phyloP scores from a whole-genome alignment of 92 coral and sea anemone species.

The Nematostella vectensis region DNA sequence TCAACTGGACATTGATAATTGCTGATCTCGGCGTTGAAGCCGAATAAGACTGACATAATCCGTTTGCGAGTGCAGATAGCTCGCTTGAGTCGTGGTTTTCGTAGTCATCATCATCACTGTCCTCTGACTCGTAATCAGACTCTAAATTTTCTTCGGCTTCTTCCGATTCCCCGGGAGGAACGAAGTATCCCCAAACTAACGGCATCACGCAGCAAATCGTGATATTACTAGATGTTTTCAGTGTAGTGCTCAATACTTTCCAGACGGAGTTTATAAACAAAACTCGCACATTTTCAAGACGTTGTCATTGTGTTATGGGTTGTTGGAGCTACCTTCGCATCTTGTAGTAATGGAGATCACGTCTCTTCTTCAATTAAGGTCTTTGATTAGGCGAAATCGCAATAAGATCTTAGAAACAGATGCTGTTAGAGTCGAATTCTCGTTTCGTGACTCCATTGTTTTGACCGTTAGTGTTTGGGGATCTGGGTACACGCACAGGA shows the following conservation, averaged over 20 bases:
- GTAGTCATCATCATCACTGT: conserved; percentile 40
- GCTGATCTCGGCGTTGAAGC: conserved; percentile 13
- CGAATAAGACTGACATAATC: conserved; percentile 11
- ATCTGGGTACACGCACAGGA: neutral
- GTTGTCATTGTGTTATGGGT: no score
- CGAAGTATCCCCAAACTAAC: no score
- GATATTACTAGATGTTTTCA: neutral
- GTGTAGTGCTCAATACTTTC: no score
- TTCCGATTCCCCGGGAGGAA: neutral
- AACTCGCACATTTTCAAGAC: no score
- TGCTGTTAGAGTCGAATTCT: no score
- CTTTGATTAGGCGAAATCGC: no score
- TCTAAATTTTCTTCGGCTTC: neutral
- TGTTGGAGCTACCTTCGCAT: no score
- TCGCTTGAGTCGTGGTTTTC: conserved; percentile 35
- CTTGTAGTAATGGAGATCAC: no score
- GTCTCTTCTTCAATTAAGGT: no score
- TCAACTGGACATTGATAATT: conserved; percentile 14
- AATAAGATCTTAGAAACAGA: no score
- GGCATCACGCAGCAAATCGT: neutral
- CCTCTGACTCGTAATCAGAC: neutral
- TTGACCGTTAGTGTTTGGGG: neutral
- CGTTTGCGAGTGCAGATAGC: conserved; percentile 20
- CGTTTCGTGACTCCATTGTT: neutral
- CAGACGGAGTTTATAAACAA: no score